Evolutionary conservation across 1,140 invertebrate species (phyloP).

Genomic region (Zaprionus taronus): DNA sequence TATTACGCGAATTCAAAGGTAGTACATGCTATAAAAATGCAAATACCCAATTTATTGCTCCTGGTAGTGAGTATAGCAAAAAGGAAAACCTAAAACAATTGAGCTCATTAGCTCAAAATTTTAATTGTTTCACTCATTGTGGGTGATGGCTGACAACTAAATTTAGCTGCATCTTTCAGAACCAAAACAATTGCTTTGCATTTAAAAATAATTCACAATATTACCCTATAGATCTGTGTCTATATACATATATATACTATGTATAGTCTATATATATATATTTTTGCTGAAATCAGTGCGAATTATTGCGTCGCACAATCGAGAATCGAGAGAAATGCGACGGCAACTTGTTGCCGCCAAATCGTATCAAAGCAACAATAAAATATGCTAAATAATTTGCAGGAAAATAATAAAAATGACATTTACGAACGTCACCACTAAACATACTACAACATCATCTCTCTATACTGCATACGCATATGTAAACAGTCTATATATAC

Average conservation of each 20-base stretch:
- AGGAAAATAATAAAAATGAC: slow-evolving; percentile 30
- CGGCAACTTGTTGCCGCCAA: slow-evolving; percentile 41
- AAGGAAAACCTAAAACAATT: not conserved
- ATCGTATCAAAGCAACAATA: slow-evolving; percentile 13
- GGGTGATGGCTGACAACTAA: slow-evolving; percentile 51
- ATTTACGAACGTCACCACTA: slow-evolving; percentile 29
- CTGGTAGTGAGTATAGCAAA: not conserved
- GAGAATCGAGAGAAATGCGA: slow-evolving; percentile 10
- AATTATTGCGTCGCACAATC: slow-evolving; percentile 42
- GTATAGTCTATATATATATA: slow-evolving; percentile 1
- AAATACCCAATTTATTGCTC: not conserved
- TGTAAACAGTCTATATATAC: not conserved
- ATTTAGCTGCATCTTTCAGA: slow-evolving; percentile 46
- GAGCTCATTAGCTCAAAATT: slow-evolving; percentile 36
- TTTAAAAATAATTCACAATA: slow-evolving; percentile 53
- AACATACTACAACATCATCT: not conserved
- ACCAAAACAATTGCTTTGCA: slow-evolving; percentile 42
- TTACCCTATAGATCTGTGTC: not conserved
- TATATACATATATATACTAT: not conserved
- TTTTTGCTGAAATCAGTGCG: slow-evolving; percentile 16
- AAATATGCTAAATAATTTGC: slow-evolving; percentile 22
- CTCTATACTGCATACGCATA: not conserved
- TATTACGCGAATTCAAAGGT: not conserved
- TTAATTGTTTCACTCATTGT: slow-evolving; percentile 49
- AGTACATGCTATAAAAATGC: not conserved